Percentiles rank a stretch among this genome's conserved stretches.
phyloP scores from a whole-genome alignment of 2,888 invertebrate species.

The Pristionchus japonicus region DNA sequence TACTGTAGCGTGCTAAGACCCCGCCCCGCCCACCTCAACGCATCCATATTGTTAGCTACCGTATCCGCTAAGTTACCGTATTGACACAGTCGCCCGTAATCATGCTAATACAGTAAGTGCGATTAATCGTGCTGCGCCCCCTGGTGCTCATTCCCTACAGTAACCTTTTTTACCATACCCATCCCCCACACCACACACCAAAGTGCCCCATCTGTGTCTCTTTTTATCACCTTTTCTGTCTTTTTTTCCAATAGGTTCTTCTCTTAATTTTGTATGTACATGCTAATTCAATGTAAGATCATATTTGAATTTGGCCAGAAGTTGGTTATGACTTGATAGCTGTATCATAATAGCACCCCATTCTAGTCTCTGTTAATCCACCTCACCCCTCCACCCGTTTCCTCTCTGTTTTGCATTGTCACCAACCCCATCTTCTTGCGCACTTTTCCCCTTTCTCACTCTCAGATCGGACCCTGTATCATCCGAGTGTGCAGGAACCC shows the following conservation, averaged over 20 bases:
- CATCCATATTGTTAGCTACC: neutral
- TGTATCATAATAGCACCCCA: neutral
- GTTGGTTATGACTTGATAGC: neutral
- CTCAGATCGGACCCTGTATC: neutral
- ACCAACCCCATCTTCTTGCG: neutral
- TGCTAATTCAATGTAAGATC: neutral
- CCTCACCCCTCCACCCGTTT: neutral
- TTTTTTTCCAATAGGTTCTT: neutral
- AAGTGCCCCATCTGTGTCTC: too few relatives aligned
- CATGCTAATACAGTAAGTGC: neutral
- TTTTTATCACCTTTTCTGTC: neutral
- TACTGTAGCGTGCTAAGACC: constrained; percentile 18
- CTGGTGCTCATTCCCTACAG: neutral
- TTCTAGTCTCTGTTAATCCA: neutral
- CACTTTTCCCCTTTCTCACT: neutral
- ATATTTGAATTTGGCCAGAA: neutral
- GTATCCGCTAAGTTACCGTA: neutral
- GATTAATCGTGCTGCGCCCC: neutral
- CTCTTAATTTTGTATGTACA: neutral
- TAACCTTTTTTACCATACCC: constrained; percentile 5
- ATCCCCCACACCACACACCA: too few relatives aligned
- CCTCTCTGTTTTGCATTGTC: neutral
- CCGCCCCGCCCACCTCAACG: constrained; percentile 4
- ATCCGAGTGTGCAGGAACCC: neutral
- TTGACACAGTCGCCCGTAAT: neutral